These are phyloP conservation scores for Serilophus lunatus DNA, from an alignment of 2,113 vertebrate genomes.

Conservation along the genomic window DNA sequence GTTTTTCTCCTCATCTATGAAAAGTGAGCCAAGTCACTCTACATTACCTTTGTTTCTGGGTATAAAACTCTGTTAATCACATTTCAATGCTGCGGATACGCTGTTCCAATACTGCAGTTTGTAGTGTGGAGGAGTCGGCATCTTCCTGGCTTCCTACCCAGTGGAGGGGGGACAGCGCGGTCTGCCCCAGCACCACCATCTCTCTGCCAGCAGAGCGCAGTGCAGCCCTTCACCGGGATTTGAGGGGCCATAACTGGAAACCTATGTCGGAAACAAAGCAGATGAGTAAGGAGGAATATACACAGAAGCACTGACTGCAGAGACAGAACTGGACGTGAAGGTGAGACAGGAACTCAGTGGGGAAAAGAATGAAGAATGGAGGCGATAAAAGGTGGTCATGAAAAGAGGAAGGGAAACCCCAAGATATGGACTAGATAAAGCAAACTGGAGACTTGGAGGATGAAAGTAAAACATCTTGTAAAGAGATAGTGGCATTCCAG, in stretches of 20 bases:
- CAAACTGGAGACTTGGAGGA: background rate
- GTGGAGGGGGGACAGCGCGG: rapidly evolving
- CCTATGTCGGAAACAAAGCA: background rate
- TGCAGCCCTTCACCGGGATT: background rate
- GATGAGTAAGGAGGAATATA: background rate
- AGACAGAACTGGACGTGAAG: background rate
- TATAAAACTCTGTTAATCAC: background rate
- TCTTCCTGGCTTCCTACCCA: rapidly evolving
- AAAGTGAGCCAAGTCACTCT: background rate
- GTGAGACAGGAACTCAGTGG: background rate
- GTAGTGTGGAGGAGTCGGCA: background rate
- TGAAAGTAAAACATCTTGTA: background rate
- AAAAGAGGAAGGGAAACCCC: background rate
- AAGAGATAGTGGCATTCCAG: background rate
- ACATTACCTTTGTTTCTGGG: background rate
- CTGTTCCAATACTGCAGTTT: background rate
- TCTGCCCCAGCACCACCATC: rapidly evolving
- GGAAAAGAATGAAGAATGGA: background rate
- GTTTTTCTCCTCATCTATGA: background rate
- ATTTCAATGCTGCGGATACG: background rate
- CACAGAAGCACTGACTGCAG: background rate
- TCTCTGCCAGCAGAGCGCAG: background rate
- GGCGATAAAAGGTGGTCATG: background rate
- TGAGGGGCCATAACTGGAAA: background rate
- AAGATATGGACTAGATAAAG: background rate